Evolutionary conservation across 2,113 vertebrate species (phyloP), one percentile per base, ranked within the genome.

Genomic region (Sphaerodactylus townsendi): DNA sequence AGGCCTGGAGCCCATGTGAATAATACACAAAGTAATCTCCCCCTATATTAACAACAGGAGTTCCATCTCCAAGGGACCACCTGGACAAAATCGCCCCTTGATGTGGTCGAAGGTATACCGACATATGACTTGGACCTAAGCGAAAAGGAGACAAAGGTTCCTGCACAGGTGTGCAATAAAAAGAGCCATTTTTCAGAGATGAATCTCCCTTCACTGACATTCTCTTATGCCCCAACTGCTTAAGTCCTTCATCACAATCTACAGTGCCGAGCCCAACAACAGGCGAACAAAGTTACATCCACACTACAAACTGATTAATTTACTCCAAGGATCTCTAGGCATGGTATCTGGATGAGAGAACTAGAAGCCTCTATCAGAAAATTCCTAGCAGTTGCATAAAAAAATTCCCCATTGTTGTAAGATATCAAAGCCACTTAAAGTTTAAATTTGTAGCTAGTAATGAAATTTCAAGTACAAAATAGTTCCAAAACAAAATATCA

Each of bases 1-100:
- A 92, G 1, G 98, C 97, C 0, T 96, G 94, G 2, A 99, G 95
- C 81, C 99, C 99, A 0, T 92, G 98, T 33, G 98, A 98, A 87
- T 99, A 99, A 93, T 98, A 99, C 44, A 99, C 94, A 71, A 99
- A 99, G 90, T 99, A 99, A 90, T 99, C 98, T 66, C 98, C 97
- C 23, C 94, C 96, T 78, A 94, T 64, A 69, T 97, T 97, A 28
- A 96, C 93, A 37, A 97, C 92, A 0, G 98, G 98, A 1, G 71
- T 93, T 14, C 98, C 98, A 6, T 98, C 96, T 2, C 98, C 98
- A 0, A 99, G 97, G 66, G 98, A 99, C 98, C 98, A 99, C 70
- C 94, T 92, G 77, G 96, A 96, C 33, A 99, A 95, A 4, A 90
- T 89, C 0, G 96, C 93, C 0, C 97, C 97, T 50, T 86, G 59